Percentiles rank a stretch among this genome's conserved stretches.
Evolutionary conservation across 2,797 vertebrate genomes (phyloP).

Genomic region (Enteromius argenteus): DNA sequence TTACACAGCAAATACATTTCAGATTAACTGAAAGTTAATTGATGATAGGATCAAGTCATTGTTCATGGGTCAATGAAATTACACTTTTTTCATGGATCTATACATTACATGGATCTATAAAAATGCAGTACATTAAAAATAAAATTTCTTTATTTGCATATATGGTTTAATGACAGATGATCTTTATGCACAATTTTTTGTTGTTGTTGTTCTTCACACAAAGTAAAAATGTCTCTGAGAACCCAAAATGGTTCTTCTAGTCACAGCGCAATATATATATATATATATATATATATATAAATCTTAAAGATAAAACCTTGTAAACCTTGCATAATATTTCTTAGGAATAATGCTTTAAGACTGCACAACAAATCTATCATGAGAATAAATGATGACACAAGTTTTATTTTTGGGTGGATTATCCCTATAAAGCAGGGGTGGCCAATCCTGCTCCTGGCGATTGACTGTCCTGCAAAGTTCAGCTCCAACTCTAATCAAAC

Average conservation of each 20-base stretch:
- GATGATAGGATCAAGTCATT: neutral
- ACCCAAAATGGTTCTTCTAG: neutral
- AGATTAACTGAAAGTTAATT: neutral
- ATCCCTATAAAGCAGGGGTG: too few species aligned
- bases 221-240: neutral
- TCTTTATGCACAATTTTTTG: neutral
- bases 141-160: neutral
- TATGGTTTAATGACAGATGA: neutral
- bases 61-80: neutral
- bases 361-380: too few species aligned
- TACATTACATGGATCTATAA: neutral
- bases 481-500: too few species aligned
- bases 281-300: too few species aligned
- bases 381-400: too few species aligned
- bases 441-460: too few species aligned
- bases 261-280: too few species aligned
- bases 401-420: too few species aligned
- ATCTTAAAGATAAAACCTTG: neutral
- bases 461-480: too few species aligned
- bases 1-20: slow-evolving; percentile 9
- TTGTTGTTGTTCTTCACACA: neutral
- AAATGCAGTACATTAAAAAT: neutral
- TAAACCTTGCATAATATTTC: neutral
- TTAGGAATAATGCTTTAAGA: too few species aligned
- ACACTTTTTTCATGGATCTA: neutral